Percentiles rank a stretch among this genome's conserved stretches.
These are phyloP conservation scores for Corapipo altera DNA, from an alignment of 2,113 vertebrate species.

Conservation along the genomic window DNA sequence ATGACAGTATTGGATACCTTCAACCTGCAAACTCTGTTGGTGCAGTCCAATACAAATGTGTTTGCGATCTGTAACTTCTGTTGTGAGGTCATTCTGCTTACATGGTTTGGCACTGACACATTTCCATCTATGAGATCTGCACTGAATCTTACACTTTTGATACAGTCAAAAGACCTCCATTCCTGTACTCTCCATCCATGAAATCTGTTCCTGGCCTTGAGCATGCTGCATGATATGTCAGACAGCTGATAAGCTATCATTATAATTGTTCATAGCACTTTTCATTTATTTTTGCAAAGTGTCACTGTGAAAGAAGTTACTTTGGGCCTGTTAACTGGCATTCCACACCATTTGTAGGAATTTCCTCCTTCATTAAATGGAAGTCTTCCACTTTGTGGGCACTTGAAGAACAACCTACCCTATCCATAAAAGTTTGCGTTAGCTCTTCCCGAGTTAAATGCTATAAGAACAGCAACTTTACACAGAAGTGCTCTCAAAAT, in stretches of 20 bases:
- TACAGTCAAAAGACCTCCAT: background rate
- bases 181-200: background rate
- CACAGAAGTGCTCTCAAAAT: background rate
- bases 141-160: background rate
- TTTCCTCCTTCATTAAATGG: slow-evolving; percentile 16
- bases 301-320: background rate
- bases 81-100: background rate
- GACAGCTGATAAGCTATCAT: background rate
- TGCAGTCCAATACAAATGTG: background rate
- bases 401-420: background rate
- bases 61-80: background rate
- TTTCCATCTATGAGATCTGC: background rate
- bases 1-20: background rate
- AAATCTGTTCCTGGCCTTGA: background rate
- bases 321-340: background rate
- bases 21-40: background rate
- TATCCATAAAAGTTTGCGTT: background rate
- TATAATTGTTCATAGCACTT: background rate
- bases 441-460: background rate
- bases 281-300: background rate
- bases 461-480: background rate
- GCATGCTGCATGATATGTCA: background rate
- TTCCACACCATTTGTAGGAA: background rate
- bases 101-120: background rate
- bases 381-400: background rate